Evolutionary conservation across 2,113 vertebrate species (phyloP).

Genomic region (Bubo scandiacus): DNA sequence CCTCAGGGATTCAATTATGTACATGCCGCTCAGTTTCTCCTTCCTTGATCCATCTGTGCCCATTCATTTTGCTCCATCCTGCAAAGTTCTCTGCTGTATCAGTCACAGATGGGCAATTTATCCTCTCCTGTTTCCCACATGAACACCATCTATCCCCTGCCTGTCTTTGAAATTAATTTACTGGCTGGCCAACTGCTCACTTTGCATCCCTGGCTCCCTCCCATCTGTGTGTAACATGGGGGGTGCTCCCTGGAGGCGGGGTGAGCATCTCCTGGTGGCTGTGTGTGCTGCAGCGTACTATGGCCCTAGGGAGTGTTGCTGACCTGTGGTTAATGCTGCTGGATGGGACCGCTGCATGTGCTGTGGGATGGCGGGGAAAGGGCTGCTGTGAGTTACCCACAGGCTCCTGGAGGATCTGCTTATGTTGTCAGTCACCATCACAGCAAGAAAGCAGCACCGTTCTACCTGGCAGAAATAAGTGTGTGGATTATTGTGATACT

Average conservation of each 20-base stretch:
- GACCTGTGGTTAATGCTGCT: not conserved
- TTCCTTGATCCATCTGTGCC: not conserved
- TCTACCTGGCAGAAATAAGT: not conserved
- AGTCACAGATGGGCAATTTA: slow-evolving; percentile 12
- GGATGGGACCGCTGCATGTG: fast-evolving
- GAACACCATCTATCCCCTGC: not conserved
- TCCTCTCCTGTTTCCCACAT: not conserved
- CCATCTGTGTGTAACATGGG: not conserved
- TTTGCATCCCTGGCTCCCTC: not conserved
- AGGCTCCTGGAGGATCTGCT: not conserved
- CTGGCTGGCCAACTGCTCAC: not conserved
- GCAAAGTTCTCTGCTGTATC: not conserved
- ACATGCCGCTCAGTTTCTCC: not conserved
- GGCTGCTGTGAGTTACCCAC: not conserved
- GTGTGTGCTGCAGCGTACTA: not conserved
- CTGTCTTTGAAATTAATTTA: slow-evolving; percentile 27
- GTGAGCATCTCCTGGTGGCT: not conserved
- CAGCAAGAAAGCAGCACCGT: not conserved
- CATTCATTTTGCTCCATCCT: not conserved
- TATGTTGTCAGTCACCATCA: not conserved
- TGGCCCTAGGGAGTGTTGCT: not conserved
- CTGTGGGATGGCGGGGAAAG: not conserved
- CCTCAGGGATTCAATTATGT: slow-evolving; percentile 22
- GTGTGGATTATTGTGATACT: not conserved
- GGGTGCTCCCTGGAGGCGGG: not conserved